A percentile compares a stretch with the other conserved stretches of the same genome.
These are phyloP conservation scores for Pyxicephalus adspersus DNA, from an alignment of 2,113 vertebrate genomes.

Conservation along the genomic window DNA sequence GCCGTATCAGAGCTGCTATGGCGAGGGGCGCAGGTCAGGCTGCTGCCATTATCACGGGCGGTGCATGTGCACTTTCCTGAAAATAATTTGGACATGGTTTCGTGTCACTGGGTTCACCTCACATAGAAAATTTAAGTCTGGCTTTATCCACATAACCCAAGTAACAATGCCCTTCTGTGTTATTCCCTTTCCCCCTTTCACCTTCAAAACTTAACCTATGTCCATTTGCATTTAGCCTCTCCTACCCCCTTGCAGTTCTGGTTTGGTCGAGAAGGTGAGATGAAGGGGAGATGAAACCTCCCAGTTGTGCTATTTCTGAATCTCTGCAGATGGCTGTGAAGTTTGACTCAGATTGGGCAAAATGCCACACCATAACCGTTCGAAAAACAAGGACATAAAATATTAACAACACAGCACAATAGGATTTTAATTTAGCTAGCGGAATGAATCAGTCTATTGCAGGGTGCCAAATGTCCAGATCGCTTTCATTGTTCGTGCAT, in stretches of 20 bases:
- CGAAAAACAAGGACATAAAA: slow-evolving; percentile 65
- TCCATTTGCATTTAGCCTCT: no score
- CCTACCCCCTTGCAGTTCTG: not conserved
- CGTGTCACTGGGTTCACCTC: no score
- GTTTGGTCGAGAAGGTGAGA: slow-evolving; percentile 28
- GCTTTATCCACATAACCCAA: no score
- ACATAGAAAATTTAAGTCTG: no score
- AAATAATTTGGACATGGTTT: no score
- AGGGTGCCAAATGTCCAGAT: slow-evolving; percentile 58
- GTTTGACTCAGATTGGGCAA: slow-evolving; percentile 57
- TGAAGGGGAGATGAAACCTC: slow-evolving; percentile 31
- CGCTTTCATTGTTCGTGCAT: slow-evolving; percentile 53
- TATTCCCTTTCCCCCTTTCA: not conserved
- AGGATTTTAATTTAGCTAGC: slow-evolving; percentile 66
- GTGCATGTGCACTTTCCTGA: no score
- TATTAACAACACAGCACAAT: slow-evolving; percentile 61
- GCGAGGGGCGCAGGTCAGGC: no score
- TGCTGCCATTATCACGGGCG: no score
- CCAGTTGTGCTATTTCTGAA: slow-evolving; percentile 47
- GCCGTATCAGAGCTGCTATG: no score
- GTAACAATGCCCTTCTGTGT: no score
- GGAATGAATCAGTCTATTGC: slow-evolving; percentile 63
- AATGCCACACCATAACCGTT: slow-evolving; percentile 61
- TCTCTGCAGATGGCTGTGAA: slow-evolving; percentile 9
- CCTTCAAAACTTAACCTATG: not conserved